Conservation (phyloP, 1,140 invertebrate genomes). For the Drosophila parabipectinata region DNA sequence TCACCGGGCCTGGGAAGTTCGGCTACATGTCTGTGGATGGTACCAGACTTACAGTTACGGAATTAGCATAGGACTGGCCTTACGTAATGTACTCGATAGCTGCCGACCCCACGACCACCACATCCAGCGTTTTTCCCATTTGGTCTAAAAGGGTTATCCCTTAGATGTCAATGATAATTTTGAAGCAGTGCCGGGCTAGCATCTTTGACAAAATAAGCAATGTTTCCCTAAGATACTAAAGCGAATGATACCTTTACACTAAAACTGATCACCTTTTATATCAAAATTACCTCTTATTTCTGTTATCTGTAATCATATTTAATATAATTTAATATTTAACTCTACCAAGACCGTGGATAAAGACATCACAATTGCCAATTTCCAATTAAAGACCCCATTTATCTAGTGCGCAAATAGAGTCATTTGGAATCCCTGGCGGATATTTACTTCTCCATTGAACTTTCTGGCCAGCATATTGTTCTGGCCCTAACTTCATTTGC, state of each 20-base stretch:
- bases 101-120: constrained; percentile 92
- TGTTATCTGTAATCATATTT: no score
- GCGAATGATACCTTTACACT: no score
- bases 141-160: background rate
- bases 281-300: no score
- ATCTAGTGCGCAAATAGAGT: constrained; percentile 3
- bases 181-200: background rate
- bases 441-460: constrained; percentile 43
- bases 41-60: background rate
- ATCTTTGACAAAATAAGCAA: background rate
- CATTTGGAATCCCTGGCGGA: constrained; percentile 11
- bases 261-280: no score
- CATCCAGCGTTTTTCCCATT: constrained; percentile 46
- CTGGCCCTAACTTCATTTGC: constrained; percentile 68
- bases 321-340: no score
- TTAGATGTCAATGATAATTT: background rate
- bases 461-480: constrained; percentile 30
- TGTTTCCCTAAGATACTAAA: background rate
- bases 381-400: background rate
- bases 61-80: constrained; percentile 50
- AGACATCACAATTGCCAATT: background rate
- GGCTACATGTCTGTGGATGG: constrained; percentile 90
- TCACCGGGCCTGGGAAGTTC: constrained; percentile 94
- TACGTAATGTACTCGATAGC: constrained; percentile 93
- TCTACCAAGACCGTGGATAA: no score